phyloP scores from a whole-genome alignment of 2,113 vertebrate species.

The Hippotragus niger region DNA sequence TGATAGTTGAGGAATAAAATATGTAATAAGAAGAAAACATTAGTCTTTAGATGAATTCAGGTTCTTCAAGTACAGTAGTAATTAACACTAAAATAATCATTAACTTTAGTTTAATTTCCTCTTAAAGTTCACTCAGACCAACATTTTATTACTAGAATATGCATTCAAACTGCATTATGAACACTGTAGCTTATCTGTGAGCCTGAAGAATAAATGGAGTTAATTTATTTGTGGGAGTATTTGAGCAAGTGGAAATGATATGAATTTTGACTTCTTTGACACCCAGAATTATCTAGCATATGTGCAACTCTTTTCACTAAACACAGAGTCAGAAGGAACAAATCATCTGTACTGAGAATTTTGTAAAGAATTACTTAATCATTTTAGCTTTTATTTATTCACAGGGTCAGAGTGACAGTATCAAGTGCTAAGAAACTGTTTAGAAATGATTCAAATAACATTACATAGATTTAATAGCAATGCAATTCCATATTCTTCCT shows the following conservation, averaged over 20 bases:
- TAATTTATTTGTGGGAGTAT: conserved; percentile 71
- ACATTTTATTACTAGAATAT: conserved; percentile 23
- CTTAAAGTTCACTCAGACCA: conserved; percentile 13
- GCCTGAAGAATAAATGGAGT: conserved; percentile 67
- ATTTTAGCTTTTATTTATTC: neutral
- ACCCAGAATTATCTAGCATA: conserved; percentile 57
- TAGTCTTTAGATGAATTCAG: conserved; percentile 18
- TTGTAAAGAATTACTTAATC: conserved; percentile 1
- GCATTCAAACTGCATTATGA: neutral
- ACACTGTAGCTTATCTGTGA: neutral
- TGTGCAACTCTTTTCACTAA: conserved; percentile 61
- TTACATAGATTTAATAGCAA: neutral
- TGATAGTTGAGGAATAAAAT: conserved; percentile 35
- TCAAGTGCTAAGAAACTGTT: neutral
- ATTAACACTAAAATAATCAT: neutral
- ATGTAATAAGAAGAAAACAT: conserved; percentile 9
- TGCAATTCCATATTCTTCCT: neutral
- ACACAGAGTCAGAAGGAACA: conserved; percentile 33
- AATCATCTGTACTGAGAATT: conserved; percentile 43
- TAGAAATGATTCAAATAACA: neutral
- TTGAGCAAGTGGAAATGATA: conserved; percentile 69
- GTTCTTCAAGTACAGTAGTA: neutral
- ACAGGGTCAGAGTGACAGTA: neutral
- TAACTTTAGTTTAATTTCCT: conserved; percentile 38
- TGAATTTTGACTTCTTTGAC: conserved; percentile 67